phyloP scores from a whole-genome alignment of 2,797 vertebrate genomes.

The Bucorvus abyssinicus region DNA sequence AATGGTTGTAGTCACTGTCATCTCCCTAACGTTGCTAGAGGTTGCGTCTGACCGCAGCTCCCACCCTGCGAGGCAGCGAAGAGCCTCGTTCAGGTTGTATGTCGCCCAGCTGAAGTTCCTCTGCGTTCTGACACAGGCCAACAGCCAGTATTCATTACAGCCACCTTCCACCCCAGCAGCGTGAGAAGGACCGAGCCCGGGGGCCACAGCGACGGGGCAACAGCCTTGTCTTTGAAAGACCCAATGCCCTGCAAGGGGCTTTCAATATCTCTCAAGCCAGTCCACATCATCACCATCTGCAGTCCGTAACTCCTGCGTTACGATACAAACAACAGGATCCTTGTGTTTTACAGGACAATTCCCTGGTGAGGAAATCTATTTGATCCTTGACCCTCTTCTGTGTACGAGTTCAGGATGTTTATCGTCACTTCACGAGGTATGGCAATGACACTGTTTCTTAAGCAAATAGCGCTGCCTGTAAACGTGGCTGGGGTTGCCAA shows the following conservation, averaged over 20 bases:
- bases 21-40: background rate
- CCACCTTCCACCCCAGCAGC: background rate
- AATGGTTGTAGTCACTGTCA: background rate
- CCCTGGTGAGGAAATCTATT: conserved; percentile 47
- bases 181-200: background rate
- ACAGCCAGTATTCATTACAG: background rate
- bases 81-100: background rate
- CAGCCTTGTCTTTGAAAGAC: background rate
- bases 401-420: conserved; percentile 38
- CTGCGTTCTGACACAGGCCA: background rate
- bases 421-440: background rate
- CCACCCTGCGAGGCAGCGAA: background rate
- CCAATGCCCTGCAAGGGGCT: background rate
- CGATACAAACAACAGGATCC: background rate
- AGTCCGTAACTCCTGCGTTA: background rate
- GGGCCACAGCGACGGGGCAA: background rate
- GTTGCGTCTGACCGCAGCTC: background rate
- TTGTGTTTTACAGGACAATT: conserved; percentile 9
- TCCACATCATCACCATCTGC: background rate
- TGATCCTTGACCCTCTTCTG: conserved; percentile 22
- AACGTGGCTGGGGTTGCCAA: background rate
- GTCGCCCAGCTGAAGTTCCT: background rate
- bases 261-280: background rate
- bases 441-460: background rate
- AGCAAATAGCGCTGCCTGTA: background rate